These are phyloP conservation scores for Sinella curviseta DNA, from an alignment of 1,140 invertebrate species.

Conservation along the genomic window DNA sequence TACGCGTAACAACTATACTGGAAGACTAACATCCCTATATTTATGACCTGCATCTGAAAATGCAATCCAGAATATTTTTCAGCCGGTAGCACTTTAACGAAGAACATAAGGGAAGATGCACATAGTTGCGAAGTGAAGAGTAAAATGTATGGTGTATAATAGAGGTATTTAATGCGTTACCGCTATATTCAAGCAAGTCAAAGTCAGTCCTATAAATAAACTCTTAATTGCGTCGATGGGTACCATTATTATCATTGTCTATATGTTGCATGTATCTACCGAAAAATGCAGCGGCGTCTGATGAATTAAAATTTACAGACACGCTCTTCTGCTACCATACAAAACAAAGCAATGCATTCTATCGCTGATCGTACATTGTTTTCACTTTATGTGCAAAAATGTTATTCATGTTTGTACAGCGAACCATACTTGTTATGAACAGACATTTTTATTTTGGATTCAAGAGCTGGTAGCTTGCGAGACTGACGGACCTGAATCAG, in stretches of 20 bases:
- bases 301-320: not conserved
- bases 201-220: constrained; percentile 19
- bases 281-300: constrained; percentile 6
- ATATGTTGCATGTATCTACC: not conserved
- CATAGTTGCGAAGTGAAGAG: no score
- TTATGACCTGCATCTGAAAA: constrained; percentile 20
- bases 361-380: no score
- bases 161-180: not conserved
- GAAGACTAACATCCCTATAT: not conserved
- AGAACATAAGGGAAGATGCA: no score
- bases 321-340: not conserved
- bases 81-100: not conserved
- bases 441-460: no score
- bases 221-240: constrained; percentile 19
- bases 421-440: no score
- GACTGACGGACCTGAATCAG: no score
- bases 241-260: constrained; percentile 5
- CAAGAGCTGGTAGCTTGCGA: no score
- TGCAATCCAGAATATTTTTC: not conserved
- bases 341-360: not conserved
- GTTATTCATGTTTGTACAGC: no score
- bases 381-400: no score
- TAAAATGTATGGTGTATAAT: no score
- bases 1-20: not conserved
- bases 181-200: not conserved